Base-by-base conservation (phyloP, 2,113 vertebrate genomes). In the Antennarius striatus region DNA sequence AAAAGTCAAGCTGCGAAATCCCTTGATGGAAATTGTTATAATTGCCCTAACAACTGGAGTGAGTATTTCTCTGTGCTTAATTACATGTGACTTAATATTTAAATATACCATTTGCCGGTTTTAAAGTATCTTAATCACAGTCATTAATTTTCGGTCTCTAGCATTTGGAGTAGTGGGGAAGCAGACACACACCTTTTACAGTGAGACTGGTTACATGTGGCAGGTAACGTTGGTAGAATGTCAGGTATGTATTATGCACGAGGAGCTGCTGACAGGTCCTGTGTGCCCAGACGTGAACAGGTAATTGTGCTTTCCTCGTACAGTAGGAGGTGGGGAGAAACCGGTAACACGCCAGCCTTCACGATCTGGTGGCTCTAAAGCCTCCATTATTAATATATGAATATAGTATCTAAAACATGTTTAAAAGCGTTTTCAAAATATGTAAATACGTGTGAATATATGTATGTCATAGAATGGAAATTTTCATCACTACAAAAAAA, bases 21-120 rank as follows among this genome's bases (percentile, higher is more conserved):
- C 96, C 95, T 95, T 90, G 90, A 96, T 96, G 93, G 96, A 98
- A 97, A 97, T 98, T 96, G 95, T 95, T 96, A 92, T 96, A 97
- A 98, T 98, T 93, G 93, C 95, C 94, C 93, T 95, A 96, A 95
- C 95, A 95, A 95, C 92, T 83, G 95, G 95, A 94, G 94, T 73
- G 92, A 94, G 92, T 94, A 94, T 95, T 96, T 96, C 86, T 93
- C 93, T 91, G 56, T 53, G 90, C 90, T 92, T 96, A 98, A 98
- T 98, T 98, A 97, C 94, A 95, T 91, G 93, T 95, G 95, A 94
- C 94, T 91, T 94, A 93, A 94, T 93, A 95, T 95, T 98, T 96
- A 98, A 96, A 96, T 96, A 95, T 95, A 93, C 93, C 93, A 94
- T 96, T 96, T 97, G 91, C 86, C 86, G 91, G 92, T 90, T 95